These are phyloP conservation scores for Cyprinodon brontotheroides DNA, from an alignment of 2,113 vertebrate genomes.

Conservation along the genomic window DNA sequence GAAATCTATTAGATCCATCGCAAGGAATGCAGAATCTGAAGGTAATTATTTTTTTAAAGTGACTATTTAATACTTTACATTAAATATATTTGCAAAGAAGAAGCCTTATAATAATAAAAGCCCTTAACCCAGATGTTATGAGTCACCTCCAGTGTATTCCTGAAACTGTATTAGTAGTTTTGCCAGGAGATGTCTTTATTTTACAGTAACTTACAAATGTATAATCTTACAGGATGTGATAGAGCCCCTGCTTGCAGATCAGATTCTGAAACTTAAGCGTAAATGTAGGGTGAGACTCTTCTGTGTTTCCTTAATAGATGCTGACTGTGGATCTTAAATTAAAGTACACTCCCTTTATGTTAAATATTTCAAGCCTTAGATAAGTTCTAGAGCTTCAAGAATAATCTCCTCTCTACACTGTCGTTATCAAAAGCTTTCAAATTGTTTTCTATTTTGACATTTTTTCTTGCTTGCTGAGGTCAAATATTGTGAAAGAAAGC, in stretches of 20 bases:
- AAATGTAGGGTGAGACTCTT: background rate
- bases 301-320: background rate
- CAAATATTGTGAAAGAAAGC: conserved; percentile 23
- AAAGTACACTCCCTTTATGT: background rate
- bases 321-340: conserved; percentile 5
- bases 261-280: background rate
- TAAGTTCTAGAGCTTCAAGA: background rate
- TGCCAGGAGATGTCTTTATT: conserved; percentile 25
- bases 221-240: conserved; percentile 19
- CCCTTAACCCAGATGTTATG: background rate
- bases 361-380: background rate
- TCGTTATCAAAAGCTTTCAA: background rate
- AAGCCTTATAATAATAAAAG: background rate
- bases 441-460: conserved; percentile 1
- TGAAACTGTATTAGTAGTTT: conserved; percentile 20
- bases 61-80: too few species aligned
- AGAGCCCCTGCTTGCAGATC: background rate
- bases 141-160: conserved; percentile 15
- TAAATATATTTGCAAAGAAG: background rate
- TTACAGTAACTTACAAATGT: conserved; percentile 20
- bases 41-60: background rate
- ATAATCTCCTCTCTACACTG: background rate
- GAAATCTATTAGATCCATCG: too few species aligned
- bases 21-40: background rate
- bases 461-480: conserved; percentile 40